These are phyloP conservation scores for Archilochus colubris DNA, from an alignment of 2,113 vertebrate species.

Conservation along the genomic window DNA sequence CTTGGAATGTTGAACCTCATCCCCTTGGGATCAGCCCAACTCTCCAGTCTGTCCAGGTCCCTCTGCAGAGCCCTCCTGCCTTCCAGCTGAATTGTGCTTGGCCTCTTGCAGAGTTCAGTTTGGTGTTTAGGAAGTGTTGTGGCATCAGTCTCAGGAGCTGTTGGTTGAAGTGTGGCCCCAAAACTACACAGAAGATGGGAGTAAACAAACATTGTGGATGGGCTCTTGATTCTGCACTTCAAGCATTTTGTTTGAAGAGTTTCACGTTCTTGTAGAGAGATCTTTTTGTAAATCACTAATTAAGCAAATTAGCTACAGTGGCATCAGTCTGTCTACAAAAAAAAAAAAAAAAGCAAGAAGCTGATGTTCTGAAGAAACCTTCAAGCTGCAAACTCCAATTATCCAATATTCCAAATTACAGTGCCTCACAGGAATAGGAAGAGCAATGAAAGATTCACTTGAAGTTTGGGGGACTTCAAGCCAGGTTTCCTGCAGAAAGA, in stretches of 20 bases:
- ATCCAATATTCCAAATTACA: neutral
- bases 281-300: constrained; percentile 23
- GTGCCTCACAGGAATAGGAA: neutral
- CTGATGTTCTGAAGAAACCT: neutral
- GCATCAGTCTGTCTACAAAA: neutral
- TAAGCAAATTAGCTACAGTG: constrained; percentile 30
- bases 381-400: constrained; percentile 16
- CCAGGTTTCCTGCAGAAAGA: neutral
- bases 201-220: neutral
- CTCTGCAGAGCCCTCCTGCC: too few relatives aligned
- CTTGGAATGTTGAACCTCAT: too few relatives aligned
- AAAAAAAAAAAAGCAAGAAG: neutral
- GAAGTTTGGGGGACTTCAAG: neutral
- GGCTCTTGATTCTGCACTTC: neutral
- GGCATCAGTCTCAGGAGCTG: neutral
- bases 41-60: too few relatives aligned
- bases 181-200: neutral
- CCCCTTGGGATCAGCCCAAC: too few relatives aligned
- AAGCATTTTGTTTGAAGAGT: neutral
- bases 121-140: neutral
- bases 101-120: too few relatives aligned
- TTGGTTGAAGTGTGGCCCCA: neutral
- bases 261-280: neutral
- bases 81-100: too few relatives aligned
- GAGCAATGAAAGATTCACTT: neutral